phyloP scores from a whole-genome alignment of 2,113 vertebrate genomes.

The Strigops habroptila region DNA sequence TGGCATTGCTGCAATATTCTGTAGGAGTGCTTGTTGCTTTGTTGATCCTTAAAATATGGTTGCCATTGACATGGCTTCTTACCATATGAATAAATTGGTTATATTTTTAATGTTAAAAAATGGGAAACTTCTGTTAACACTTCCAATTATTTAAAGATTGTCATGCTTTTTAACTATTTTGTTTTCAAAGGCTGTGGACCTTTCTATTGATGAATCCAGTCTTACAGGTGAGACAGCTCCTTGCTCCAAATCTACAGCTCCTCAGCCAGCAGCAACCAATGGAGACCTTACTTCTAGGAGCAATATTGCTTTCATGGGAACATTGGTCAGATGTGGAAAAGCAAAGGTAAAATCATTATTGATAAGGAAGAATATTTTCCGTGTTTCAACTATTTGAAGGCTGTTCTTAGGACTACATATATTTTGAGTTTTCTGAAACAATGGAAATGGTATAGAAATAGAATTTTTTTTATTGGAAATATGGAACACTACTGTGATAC shows the following conservation, averaged over 20 bases:
- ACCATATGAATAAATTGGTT: neutral
- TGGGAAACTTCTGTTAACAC: neutral
- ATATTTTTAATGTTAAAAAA: neutral
- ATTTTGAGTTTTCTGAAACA: neutral
- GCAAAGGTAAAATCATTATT: slow-evolving; percentile 83
- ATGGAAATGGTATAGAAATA: neutral
- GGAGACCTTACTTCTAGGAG: slow-evolving; percentile 91
- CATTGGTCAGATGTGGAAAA: slow-evolving; percentile 92
- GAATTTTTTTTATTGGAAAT: neutral
- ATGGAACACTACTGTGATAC: neutral
- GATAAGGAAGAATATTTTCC: neutral
- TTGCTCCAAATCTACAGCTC: slow-evolving; percentile 84
- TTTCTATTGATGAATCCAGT: slow-evolving; percentile 94
- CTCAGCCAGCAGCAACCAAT: slow-evolving; percentile 79
- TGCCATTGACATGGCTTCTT: neutral
- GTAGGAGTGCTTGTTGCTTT: neutral
- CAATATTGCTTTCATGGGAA: slow-evolving; percentile 99
- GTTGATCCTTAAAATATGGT: neutral
- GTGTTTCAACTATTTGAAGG: neutral
- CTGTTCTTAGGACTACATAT: neutral
- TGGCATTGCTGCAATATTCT: neutral
- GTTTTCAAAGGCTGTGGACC: slow-evolving; percentile 82
- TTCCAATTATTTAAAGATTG: neutral
- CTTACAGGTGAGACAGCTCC: slow-evolving; percentile 94
- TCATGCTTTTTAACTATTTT: neutral